A percentile compares a stretch with the other conserved stretches of the same genome.
Evolutionary conservation across 2,888 invertebrate species (phyloP).

Genomic region (Oligia strigilis): DNA sequence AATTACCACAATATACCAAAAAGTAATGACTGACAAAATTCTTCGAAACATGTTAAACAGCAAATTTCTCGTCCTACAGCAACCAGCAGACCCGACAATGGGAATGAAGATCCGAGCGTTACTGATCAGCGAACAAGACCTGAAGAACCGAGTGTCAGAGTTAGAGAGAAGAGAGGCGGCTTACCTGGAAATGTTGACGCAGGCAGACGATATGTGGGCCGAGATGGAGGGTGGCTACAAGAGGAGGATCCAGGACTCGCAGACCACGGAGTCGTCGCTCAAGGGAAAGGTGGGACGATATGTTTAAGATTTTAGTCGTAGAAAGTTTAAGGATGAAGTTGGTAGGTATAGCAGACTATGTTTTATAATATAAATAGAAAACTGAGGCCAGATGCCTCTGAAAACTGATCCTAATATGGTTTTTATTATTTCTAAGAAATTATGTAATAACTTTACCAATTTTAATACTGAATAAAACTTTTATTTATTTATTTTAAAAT

Average conservation of each 20-base stretch:
- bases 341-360: not conserved
- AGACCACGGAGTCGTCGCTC: conserved; percentile 85
- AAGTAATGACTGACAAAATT: not conserved
- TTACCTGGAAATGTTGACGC: conserved; percentile 93
- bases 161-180: conserved; percentile 92
- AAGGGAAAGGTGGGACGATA: conserved; percentile 86
- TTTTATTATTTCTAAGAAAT: too few relatives aligned
- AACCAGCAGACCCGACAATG: conserved; percentile 76
- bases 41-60: not conserved
- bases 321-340: not conserved
- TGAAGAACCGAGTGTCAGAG: conserved; percentile 91
- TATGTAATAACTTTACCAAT: too few relatives aligned
- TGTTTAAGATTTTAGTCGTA: not conserved
- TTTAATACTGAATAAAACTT: too few relatives aligned
- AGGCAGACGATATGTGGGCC: conserved; percentile 93
- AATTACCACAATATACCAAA: not conserved
- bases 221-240: conserved; percentile 92
- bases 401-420: not conserved
- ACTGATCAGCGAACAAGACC: conserved; percentile 89
- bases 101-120: conserved; percentile 82
- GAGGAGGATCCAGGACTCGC: conserved; percentile 89
- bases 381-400: not conserved
- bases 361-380: not conserved
- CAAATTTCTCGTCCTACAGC: conserved; percentile 63
- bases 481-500: not conserved